phyloP scores from a whole-genome alignment of 2,113 vertebrate species.

The rabbit (Oryctolagus cuniculus) region DNA sequence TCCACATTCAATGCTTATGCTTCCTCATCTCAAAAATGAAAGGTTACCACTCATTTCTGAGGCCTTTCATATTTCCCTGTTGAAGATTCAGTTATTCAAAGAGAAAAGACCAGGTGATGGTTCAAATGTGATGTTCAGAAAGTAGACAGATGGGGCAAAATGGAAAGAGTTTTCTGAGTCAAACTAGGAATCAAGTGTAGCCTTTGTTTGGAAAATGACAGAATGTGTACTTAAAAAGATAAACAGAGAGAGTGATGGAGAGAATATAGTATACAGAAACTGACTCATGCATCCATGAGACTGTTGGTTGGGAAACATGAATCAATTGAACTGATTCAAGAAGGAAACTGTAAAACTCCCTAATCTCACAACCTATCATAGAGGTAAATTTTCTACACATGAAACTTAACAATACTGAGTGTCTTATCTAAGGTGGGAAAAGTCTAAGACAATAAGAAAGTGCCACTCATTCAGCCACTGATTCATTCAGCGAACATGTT shows the following conservation, averaged over 20 bases:
- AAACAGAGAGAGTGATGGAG: not conserved
- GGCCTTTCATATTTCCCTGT: not conserved
- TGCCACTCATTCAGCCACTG: not conserved
- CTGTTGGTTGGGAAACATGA: not conserved
- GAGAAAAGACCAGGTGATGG: not conserved
- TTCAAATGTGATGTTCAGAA: not conserved
- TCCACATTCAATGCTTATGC: rapidly evolving
- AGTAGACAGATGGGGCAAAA: not conserved
- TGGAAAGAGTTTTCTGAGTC: not conserved
- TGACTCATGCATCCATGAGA: not conserved
- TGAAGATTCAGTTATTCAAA: not conserved
- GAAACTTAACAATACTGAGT: not conserved
- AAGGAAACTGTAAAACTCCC: not conserved
- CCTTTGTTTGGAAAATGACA: not conserved
- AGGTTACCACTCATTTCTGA: not conserved
- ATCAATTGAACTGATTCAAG: not conserved
- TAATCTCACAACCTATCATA: not conserved
- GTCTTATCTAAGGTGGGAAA: not conserved
- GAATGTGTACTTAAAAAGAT: not conserved
- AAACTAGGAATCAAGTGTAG: not conserved
- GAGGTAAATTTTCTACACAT: rapidly evolving
- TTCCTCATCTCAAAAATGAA: not conserved
- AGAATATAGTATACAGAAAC: not conserved
- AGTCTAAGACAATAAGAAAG: not conserved
- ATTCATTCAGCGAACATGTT: not conserved